Conservation (phyloP, 2,113 vertebrate species). For the Plecotus auritus region DNA sequence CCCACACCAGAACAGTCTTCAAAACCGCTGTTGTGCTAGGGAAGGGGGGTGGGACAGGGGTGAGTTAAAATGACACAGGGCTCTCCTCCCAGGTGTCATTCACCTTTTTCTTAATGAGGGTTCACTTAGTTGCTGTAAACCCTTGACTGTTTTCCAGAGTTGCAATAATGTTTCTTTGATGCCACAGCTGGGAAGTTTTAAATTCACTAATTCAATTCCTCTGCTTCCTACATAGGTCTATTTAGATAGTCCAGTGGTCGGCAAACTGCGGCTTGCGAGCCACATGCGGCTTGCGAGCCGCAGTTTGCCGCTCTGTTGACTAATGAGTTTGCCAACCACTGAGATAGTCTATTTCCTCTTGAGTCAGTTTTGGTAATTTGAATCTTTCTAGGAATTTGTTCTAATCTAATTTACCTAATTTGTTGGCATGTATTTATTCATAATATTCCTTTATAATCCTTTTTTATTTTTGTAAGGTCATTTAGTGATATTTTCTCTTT, state of each 20-base stretch:
- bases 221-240: neutral
- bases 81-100: neutral
- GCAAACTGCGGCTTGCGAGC: no score
- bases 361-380: neutral
- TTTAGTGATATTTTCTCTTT: no score
- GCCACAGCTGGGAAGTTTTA: neutral
- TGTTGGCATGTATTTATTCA: neutral
- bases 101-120: neutral
- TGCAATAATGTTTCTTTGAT: neutral
- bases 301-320: no score
- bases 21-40: neutral
- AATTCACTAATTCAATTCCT: neutral
- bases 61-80: neutral
- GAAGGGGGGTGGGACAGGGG: neutral
- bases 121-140: neutral
- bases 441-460: no score
- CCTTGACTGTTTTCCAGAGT: neutral
- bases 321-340: no score
- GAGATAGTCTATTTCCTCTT: neutral
- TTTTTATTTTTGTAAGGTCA: no score
- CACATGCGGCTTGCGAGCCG: no score
- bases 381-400: neutral
- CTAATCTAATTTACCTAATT: neutral
- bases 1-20: neutral
- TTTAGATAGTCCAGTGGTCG: neutral